phyloP scores from a whole-genome alignment of 2,113 vertebrate species.

The Camelus bactrianus region DNA sequence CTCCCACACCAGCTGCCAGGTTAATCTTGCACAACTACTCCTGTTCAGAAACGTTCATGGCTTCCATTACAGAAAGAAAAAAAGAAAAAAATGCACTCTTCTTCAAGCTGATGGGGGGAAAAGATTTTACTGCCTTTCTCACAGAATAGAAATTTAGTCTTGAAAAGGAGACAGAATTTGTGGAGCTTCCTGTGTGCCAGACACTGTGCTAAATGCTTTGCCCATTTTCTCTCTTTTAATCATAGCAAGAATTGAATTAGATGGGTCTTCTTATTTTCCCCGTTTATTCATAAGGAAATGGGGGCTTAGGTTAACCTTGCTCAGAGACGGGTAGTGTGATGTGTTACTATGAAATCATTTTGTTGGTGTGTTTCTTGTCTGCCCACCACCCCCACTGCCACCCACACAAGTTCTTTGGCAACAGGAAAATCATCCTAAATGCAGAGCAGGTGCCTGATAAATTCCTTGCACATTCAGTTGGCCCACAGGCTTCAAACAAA shows the following conservation, averaged over 20 bases:
- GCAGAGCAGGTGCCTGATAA: not conserved
- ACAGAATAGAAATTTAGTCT: not conserved
- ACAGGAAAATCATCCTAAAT: not conserved
- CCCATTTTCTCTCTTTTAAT: not conserved
- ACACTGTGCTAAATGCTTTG: not conserved
- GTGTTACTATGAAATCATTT: not conserved
- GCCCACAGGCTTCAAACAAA: not conserved
- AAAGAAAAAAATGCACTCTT: not conserved
- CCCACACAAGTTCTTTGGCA: not conserved
- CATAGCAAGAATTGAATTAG: not conserved
- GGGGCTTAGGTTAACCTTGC: not conserved
- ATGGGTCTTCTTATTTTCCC: not conserved
- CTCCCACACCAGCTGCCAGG: not conserved
- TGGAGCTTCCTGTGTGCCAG: not conserved
- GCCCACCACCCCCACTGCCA: not conserved
- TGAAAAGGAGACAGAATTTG: not conserved
- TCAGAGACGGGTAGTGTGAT: too few species aligned
- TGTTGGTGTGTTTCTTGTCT: not conserved
- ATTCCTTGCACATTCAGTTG: not conserved
- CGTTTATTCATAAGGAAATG: not conserved
- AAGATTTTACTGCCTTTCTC: not conserved
- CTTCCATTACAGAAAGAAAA: not conserved
- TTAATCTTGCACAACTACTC: not conserved
- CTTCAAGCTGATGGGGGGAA: not conserved
- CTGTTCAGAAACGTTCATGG: not conserved